Conservation (phyloP, 2,797 vertebrate species). For the Syndactyla subalaris region DNA sequence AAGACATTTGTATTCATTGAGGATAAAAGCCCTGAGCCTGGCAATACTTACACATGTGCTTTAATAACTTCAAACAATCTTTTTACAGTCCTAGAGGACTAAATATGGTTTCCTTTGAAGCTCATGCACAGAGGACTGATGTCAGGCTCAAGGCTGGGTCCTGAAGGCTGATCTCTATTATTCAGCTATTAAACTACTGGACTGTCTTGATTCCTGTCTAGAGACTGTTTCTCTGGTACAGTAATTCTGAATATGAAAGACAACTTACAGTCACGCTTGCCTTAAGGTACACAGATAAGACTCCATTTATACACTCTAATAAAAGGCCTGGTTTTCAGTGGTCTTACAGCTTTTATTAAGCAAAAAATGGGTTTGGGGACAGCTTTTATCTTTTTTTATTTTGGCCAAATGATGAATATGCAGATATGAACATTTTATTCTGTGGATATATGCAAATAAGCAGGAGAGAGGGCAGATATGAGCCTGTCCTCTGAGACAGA, state of each 20-base stretch:
- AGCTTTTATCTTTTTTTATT: background rate
- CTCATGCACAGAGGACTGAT: slow-evolving; percentile 19
- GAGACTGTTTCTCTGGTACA: background rate
- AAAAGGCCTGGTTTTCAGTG: background rate
- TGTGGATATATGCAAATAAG: background rate
- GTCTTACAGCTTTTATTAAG: background rate
- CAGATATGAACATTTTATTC: background rate
- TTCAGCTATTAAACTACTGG: slow-evolving; percentile 27
- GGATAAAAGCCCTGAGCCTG: slow-evolving; percentile 52
- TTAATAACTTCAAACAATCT: slow-evolving; percentile 57
- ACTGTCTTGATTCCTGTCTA: slow-evolving; percentile 30
- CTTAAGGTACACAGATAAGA: slow-evolving; percentile 37
- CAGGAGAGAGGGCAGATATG: background rate
- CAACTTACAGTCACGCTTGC: background rate
- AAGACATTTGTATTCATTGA: slow-evolving; percentile 54
- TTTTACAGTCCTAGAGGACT: slow-evolving; percentile 54
- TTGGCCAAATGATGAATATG: background rate
- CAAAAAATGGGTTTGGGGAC: background rate
- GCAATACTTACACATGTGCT: slow-evolving; percentile 39
- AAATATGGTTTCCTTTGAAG: slow-evolving; percentile 58
- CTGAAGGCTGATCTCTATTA: slow-evolving; percentile 42
- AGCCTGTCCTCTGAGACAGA: background rate
- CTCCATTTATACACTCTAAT: background rate
- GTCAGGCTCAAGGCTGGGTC: slow-evolving; percentile 36
- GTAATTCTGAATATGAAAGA: slow-evolving; percentile 47